Base-by-base conservation (phyloP, 2,113 vertebrate species). In the Holacanthus passer region DNA sequence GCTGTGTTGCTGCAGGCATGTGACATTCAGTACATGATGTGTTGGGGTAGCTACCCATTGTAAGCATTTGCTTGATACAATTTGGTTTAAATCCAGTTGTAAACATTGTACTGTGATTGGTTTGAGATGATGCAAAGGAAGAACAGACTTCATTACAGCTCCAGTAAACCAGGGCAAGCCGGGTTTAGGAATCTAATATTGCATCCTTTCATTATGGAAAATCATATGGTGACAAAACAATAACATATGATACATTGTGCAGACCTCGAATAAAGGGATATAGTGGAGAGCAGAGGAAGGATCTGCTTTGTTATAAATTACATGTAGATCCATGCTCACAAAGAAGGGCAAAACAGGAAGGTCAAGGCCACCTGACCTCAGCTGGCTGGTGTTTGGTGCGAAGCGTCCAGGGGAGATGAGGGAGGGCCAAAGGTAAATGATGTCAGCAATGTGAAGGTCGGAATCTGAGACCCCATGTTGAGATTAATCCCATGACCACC, bases 351-450 rank as follows among this genome's bases (percentile, higher is more conserved):
- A 65, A 31, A 68, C n/a, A 45, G 55, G 37, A 65, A 31, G 16
- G 68, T 43, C 10, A 64, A 48, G 32, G 22, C 13, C 19, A 39
- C 12, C 10, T 63, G 37, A 82, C 29, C 83, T 72, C 35, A 32
- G 52, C 31, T 45, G 39, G 10, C 1, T 50, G 27, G 35, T 62
- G 55, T 37, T 73, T 32, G 14, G 5, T 62, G 17, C 39, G 37
- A 27, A 62, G 12, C 19, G 32, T 81, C 63, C 53, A 9, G 24
- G 53, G 2, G 9, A 50, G 43, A 39, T 66, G 5, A 58, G 7
- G 7, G 52, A 43, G 22, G 58, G 24, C 17, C 7, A 29, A 8
- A 59, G 60, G 10, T 39, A 24, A 47, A 16, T 70, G 24, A 79
- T 55, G 14, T 27, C 29, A n/a, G 22, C 20, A 7, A 63, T 13